Base-by-base conservation (phyloP, 2,888 invertebrate species). In the Acanthococcus lagerstroemiae region DNA sequence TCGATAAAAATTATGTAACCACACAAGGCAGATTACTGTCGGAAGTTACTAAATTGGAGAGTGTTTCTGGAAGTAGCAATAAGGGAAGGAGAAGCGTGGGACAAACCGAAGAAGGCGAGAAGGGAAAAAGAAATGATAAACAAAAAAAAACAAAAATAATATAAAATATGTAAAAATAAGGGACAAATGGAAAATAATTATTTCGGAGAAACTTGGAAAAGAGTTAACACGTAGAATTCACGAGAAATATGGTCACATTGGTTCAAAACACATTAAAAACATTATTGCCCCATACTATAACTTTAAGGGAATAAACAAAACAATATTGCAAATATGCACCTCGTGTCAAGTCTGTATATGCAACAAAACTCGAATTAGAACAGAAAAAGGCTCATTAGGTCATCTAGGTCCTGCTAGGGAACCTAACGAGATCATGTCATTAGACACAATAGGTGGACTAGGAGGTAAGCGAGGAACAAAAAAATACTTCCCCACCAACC, bases 361-460 rank as follows among this genome's bases (percentile, higher is more conserved):
- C 66, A 74, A 74, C 55, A 73, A 74, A 69, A 69, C 72, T 24
- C 70, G 73, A 70, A 67, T 69, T 58, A 66, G 69, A 27, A 25
- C 66, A 12, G 69, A 69, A 61, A 55, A 70, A 56, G 73, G 70
- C 5, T 57, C 70, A 19, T 67, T 72, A 68, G 71, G 71, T 6
- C 70, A 72, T 25, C 46, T 72, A 21, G 72, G 73, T 12, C 72
- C 73, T 12, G 72, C 73, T 6, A 65, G 57, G 27, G 27, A 70
- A 17, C 72, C 72, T 6, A 71, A 71, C 65, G 70, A 73, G 67
- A 72, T 73, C 58, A 46, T 72, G 1, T 72, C 72, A 6, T 66
- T 73, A 7, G 73, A 73, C 56, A 73, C 72, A 5, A 72, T 73
- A 26, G 73, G 72, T 24, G 72, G 73, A 4, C 69, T 73, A 67